A percentile compares a stretch with the other conserved stretches of the same genome.
Conservation (phyloP, 2,113 vertebrate species). For the Heloderma charlesbogerti region DNA sequence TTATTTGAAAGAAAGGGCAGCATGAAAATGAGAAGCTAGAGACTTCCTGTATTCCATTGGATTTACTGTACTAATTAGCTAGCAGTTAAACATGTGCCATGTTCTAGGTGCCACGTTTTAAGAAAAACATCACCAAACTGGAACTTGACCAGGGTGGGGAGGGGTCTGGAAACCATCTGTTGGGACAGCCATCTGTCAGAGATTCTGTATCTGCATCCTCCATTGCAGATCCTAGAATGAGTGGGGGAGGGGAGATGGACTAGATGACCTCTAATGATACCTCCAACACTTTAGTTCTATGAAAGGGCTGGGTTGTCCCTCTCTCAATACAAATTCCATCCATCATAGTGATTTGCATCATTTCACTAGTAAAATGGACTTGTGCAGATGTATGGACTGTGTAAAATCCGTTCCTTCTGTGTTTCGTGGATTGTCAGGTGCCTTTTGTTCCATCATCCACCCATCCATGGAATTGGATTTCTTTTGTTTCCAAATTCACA, state of each 20-base stretch:
- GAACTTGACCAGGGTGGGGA: too few relatives aligned
- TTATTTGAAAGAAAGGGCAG: neutral
- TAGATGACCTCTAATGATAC: neutral
- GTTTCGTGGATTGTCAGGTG: too few relatives aligned
- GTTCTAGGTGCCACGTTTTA: neutral
- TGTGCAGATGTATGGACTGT: too few relatives aligned
- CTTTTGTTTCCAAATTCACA: too few relatives aligned
- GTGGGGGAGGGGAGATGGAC: neutral
- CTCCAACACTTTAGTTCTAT: neutral
- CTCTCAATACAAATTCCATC: neutral
- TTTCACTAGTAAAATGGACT: neutral
- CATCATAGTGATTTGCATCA: neutral
- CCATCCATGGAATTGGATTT: too few relatives aligned
- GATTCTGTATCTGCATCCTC: neutral
- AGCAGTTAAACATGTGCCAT: neutral
- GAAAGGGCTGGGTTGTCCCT: neutral
- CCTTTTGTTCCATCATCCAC: too few relatives aligned
- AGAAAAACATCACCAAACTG: neutral
- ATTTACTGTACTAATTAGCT: neutral
- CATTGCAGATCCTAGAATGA: neutral
- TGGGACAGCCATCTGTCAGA: neutral
- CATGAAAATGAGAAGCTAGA: neutral
- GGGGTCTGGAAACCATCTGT: neutral
- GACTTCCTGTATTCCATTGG: neutral
- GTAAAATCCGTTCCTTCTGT: too few relatives aligned